Conservation (phyloP, 2,888 invertebrate genomes). For the Heliconius sara region DNA sequence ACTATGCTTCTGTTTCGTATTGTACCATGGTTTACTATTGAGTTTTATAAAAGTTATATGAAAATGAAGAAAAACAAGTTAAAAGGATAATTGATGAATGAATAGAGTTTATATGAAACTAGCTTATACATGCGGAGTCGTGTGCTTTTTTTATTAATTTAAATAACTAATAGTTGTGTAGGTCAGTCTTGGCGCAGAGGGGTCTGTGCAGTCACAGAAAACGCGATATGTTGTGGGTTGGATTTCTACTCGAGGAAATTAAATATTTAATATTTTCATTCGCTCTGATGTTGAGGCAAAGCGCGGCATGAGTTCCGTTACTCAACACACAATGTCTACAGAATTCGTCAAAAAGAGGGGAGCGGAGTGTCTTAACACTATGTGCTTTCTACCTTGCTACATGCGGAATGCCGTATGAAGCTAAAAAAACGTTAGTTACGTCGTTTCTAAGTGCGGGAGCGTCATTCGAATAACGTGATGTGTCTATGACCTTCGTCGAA, state of each 20-base stretch:
- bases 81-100: not conserved
- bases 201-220: too few species aligned
- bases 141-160: too few species aligned
- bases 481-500: too few species aligned
- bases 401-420: not conserved
- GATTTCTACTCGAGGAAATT: too few species aligned
- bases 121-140: not conserved
- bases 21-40: not conserved
- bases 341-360: not conserved
- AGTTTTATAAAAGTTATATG: not conserved
- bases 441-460: too few species aligned
- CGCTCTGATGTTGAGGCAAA: not conserved
- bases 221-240: too few species aligned
- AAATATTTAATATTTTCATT: not conserved
- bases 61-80: not conserved
- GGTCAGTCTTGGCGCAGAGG: too few species aligned
- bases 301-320: not conserved
- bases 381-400: not conserved
- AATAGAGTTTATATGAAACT: not conserved
- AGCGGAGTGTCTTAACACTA: not conserved
- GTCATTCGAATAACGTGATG: too few species aligned
- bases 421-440: too few species aligned
- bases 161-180: too few species aligned
- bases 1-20: constrained; percentile 11
- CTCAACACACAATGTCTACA: not conserved